Evolutionary conservation across 1,140 invertebrate species (phyloP).

Genomic region (Philopotamus ludificatus): DNA sequence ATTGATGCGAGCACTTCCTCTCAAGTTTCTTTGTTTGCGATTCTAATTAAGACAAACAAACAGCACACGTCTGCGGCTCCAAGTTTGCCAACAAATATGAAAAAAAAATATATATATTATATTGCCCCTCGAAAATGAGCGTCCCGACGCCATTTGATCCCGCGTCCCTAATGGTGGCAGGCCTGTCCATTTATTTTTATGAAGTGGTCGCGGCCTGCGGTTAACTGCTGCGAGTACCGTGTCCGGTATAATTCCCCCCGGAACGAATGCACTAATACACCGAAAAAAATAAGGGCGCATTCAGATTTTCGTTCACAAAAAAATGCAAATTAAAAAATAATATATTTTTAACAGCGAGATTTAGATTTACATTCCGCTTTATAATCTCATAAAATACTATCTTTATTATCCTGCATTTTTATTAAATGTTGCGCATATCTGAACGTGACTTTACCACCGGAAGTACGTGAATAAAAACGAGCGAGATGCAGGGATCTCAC

Average conservation of each 20-base stretch:
- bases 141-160: constrained; percentile 23
- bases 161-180: constrained; percentile 17
- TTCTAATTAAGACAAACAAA: constrained; percentile 23
- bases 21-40: not conserved
- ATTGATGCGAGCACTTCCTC: no score
- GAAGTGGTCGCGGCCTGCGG: constrained; percentile 28
- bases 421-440: no score
- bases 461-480: no score
- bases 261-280: constrained; percentile 5
- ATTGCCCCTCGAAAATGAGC: not conserved
- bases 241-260: constrained; percentile 11
- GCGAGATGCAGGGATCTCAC: no score
- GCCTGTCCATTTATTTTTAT: constrained; percentile 34
- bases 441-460: no score
- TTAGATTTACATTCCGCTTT: no score
- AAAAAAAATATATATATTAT: constrained; percentile 24
- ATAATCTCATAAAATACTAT: no score
- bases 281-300: no score
- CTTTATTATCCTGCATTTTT: no score
- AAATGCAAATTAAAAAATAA: no score
- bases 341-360: no score
- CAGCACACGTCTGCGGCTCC: not conserved
- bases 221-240: constrained; percentile 18
- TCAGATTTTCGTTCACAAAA: no score
- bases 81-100: not conserved